These are phyloP conservation scores for Oriolus oriolus DNA, from an alignment of 2,113 vertebrate species.

Conservation along the genomic window DNA sequence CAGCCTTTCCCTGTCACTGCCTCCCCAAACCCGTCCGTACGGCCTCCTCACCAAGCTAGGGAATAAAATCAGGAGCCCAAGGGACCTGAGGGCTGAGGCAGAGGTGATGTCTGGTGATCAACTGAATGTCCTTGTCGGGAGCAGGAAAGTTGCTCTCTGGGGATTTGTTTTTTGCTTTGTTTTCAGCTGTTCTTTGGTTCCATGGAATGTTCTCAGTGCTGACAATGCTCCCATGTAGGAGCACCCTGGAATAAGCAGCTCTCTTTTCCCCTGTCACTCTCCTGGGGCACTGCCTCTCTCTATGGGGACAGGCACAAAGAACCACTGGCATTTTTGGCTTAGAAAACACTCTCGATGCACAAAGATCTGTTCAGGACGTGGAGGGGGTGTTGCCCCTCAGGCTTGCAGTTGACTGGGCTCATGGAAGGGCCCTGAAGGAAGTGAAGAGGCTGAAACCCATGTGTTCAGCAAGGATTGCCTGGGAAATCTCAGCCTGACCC, in stretches of 20 bases:
- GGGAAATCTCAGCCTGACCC: neutral
- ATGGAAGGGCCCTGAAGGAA: neutral
- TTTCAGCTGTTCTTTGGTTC: neutral
- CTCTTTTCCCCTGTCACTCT: neutral
- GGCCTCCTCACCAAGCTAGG: neutral
- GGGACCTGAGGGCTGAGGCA: neutral
- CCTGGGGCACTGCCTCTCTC: neutral
- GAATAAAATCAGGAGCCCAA: neutral
- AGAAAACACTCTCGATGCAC: accelerated
- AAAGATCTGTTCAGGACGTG: neutral
- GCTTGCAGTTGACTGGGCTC: neutral
- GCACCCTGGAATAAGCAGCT: neutral
- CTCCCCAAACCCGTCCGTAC: neutral
- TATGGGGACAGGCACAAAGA: neutral
- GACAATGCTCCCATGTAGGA: neutral
- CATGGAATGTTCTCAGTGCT: neutral
- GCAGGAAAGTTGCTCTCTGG: neutral
- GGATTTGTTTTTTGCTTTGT: neutral
- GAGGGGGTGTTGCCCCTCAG: neutral
- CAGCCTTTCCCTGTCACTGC: neutral
- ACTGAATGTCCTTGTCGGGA: neutral
- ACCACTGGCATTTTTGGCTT: neutral
- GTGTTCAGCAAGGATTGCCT: neutral
- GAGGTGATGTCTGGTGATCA: neutral
- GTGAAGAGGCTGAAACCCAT: neutral